Conservation (phyloP, 1,140 invertebrate genomes). For the Pristionchus pacificus region DNA sequence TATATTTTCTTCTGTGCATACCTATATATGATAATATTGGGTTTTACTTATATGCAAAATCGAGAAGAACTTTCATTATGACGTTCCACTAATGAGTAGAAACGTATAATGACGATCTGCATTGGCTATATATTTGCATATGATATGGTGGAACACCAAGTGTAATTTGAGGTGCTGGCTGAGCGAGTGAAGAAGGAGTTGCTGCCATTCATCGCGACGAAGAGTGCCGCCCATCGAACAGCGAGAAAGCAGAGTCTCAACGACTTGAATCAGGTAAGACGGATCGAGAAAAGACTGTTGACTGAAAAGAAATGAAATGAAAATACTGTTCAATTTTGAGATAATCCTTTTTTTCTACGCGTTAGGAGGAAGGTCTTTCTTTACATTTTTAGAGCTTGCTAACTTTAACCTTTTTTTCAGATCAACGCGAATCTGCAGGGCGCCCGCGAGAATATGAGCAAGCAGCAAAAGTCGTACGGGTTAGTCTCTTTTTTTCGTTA, state of each 20-base stretch:
- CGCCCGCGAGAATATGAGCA: conserved; percentile 43
- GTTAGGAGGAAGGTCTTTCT: neutral
- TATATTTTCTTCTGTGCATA: no score
- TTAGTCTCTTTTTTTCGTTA: conserved; percentile 17
- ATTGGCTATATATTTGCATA: no score
- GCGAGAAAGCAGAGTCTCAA: conserved; percentile 38
- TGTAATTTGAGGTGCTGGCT: conserved; percentile 74
- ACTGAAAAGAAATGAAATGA: conserved; percentile 10
- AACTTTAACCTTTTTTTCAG: neutral
- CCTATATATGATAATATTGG: no score
- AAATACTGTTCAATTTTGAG: neutral
- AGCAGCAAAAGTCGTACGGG: conserved; percentile 47
- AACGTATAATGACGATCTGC: no score
- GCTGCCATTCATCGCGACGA: conserved; percentile 34
- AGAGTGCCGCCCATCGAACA: conserved; percentile 32
- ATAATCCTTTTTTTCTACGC: neutral
- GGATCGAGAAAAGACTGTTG: no score
- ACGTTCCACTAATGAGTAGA: no score
- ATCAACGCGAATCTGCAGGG: conserved; percentile 18
- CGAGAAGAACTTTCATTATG: no score
- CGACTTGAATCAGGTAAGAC: conserved; percentile 35
- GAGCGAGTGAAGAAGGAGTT: conserved; percentile 63
- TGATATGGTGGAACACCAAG: no score
- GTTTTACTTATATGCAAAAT: no score
- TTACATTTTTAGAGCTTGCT: neutral